These are phyloP conservation scores for Xylocampa areola DNA, from an alignment of 2,888 invertebrate species.

Conservation along the genomic window DNA sequence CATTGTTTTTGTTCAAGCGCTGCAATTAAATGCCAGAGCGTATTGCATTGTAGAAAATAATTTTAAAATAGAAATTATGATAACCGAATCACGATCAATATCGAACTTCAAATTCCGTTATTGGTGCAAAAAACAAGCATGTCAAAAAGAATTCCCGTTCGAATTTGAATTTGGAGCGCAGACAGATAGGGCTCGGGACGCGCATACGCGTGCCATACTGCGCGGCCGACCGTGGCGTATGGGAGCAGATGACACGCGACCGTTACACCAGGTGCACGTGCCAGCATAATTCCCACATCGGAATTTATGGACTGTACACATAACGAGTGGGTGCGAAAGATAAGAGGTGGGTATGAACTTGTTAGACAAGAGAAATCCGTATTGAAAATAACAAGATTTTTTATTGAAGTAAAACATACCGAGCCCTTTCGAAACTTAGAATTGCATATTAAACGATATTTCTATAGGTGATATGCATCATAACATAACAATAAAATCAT, in stretches of 20 bases:
- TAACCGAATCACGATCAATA: conserved; percentile 36
- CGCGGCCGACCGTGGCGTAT: conserved; percentile 82
- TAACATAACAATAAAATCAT: conserved; percentile 10
- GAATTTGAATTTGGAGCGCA: conserved; percentile 58
- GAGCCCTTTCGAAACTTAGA: not conserved
- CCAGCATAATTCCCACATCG: conserved; percentile 55
- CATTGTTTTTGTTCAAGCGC: conserved; percentile 47
- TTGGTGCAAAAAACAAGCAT: conserved; percentile 51
- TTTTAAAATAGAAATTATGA: conserved; percentile 50
- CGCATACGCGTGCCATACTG: conserved; percentile 79
- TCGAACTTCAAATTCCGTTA: conserved; percentile 55
- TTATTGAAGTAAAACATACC: not conserved
- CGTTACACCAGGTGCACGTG: conserved; percentile 87
- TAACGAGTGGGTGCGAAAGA: conserved; percentile 46
- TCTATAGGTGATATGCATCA: conserved; percentile 18
- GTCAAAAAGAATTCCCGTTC: conserved; percentile 57
- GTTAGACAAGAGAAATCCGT: conserved; percentile 9
- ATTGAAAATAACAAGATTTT: not conserved
- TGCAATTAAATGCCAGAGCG: conserved; percentile 36
- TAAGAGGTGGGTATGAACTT: conserved; percentile 30
- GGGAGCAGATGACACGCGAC: conserved; percentile 89
- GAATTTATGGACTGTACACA: conserved; percentile 47
- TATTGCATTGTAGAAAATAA: conserved; percentile 21
- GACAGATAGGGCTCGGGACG: conserved; percentile 62
- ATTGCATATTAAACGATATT: not conserved